Evolutionary conservation across 2,113 vertebrate species (phyloP).

Genomic region (Embiotoca jacksoni): DNA sequence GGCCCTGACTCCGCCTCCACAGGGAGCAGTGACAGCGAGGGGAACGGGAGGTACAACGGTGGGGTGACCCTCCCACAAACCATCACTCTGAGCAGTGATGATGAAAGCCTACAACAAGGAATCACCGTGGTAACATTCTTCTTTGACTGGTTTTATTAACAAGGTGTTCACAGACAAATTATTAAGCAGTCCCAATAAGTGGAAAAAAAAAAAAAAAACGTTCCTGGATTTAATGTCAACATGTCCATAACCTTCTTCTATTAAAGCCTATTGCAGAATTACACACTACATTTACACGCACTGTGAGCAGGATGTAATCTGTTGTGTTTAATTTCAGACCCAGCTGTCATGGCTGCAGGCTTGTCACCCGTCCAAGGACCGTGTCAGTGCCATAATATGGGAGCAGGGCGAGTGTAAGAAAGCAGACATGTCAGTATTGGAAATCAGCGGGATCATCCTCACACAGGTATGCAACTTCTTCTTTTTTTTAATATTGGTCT

Average conservation of each 20-base stretch:
- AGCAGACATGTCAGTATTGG: constrained; percentile 96
- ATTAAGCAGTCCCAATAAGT: no score
- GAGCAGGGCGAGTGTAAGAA: constrained; percentile 98
- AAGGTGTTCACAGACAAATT: no score
- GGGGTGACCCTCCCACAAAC: constrained; percentile 67
- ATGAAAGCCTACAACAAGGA: constrained; percentile 91
- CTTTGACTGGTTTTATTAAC: no score
- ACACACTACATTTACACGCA: neutral
- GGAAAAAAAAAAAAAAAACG: no score
- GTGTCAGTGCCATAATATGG: constrained; percentile 98
- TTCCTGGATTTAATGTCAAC: neutral
- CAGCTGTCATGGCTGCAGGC: constrained; percentile 97
- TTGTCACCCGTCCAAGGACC: constrained; percentile 92
- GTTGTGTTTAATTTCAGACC: constrained; percentile 79
- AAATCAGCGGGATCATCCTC: constrained; percentile 98
- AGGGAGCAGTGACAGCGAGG: constrained; percentile 91
- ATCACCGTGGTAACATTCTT: constrained; percentile 55
- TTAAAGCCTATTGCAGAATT: neutral
- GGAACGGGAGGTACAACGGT: constrained; percentile 60
- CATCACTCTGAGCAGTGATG: constrained; percentile 81
- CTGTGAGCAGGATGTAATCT: neutral
- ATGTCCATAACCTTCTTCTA: neutral
- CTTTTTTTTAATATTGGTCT: neutral
- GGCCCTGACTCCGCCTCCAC: constrained; percentile 92
- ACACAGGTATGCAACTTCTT: constrained; percentile 86